These are phyloP conservation scores for Macrosiphum euphorbiae DNA, from an alignment of 2,888 invertebrate genomes.

Conservation along the genomic window DNA sequence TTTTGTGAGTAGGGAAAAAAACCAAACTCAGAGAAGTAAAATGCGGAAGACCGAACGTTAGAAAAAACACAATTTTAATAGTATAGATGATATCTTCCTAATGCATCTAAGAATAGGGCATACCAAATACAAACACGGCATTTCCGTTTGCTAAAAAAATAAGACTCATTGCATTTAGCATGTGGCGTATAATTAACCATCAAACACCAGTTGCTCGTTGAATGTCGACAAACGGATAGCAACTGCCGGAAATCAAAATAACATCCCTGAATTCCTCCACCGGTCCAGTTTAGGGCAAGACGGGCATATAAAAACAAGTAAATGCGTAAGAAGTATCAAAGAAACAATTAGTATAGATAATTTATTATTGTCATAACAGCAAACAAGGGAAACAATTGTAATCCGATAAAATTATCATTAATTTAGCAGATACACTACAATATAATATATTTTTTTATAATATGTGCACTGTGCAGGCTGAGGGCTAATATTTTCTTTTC, in stretches of 20 bases:
- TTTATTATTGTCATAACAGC: neutral
- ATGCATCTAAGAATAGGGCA: too few relatives aligned
- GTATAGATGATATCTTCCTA: too few relatives aligned
- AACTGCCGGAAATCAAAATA: neutral
- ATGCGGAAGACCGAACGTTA: neutral
- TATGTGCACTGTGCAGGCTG: neutral
- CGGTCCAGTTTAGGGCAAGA: rapidly evolving
- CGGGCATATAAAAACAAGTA: neutral
- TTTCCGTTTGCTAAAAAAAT: neutral
- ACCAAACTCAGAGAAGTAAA: neutral
- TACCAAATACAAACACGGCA: neutral
- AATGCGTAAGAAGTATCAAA: neutral
- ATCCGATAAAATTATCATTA: neutral
- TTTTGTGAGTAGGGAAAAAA: neutral
- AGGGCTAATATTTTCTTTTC: neutral
- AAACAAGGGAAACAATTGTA: neutral
- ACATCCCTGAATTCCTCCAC: neutral
- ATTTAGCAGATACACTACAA: neutral
- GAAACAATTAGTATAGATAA: neutral
- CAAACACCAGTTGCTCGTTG: neutral
- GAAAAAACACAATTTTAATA: too few relatives aligned
- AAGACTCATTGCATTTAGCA: neutral
- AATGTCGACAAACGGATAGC: neutral
- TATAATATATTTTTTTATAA: neutral
- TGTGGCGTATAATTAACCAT: neutral